These are phyloP conservation scores for Pegoplata infirma DNA, from an alignment of 2,888 invertebrate species.

Conservation along the genomic window DNA sequence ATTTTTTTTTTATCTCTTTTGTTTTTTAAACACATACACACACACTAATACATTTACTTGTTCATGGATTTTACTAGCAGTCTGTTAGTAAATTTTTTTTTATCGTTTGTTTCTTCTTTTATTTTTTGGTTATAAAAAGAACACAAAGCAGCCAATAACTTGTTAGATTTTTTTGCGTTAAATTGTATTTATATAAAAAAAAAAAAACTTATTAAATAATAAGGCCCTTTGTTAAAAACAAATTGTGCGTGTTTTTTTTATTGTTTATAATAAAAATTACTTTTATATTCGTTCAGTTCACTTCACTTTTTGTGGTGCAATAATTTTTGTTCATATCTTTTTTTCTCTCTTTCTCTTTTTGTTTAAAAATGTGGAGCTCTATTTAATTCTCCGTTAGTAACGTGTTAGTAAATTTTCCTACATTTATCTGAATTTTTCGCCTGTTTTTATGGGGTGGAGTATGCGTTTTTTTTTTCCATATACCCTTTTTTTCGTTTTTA, in stretches of 20 bases:
- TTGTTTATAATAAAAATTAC: neutral
- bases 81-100: conserved; percentile 23
- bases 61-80: conserved; percentile 5
- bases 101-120: no score
- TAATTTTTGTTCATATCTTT: neutral
- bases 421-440: neutral
- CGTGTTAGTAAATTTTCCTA: conserved; percentile 8
- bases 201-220: conserved; percentile 30
- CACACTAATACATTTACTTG: neutral
- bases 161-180: conserved; percentile 36
- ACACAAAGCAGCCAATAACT: conserved; percentile 36
- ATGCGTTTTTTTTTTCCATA: neutral
- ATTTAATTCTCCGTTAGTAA: neutral
- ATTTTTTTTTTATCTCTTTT: conserved; percentile 14
- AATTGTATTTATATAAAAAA: conserved; percentile 12
- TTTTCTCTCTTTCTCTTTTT: neutral
- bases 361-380: neutral
- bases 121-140: neutral
- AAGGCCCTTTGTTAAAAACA: conserved; percentile 33
- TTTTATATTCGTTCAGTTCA: no score
- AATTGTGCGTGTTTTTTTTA: conserved; percentile 29
- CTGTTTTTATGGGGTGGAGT: neutral
- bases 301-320: conserved; percentile 46
- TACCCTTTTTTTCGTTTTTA: neutral
- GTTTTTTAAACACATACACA: neutral